Percentiles rank a stretch among this genome's conserved stretches.
Evolutionary conservation across 2,888 invertebrate species (phyloP).

Genomic region (Synergus gifuensis): DNA sequence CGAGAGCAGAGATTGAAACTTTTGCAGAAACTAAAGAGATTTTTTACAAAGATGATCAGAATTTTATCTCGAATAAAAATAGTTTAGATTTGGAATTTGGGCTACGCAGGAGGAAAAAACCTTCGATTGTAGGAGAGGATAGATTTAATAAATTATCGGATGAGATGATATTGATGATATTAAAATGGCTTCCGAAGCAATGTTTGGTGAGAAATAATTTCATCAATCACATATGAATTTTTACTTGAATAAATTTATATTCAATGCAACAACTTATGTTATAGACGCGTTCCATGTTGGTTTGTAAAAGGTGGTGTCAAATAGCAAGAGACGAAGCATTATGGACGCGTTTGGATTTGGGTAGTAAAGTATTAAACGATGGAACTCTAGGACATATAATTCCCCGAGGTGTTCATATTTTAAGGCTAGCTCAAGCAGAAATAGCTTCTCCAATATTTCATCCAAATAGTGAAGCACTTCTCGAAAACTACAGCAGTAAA

Average conservation of each 20-base stretch:
- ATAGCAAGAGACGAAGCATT: constrained; percentile 90
- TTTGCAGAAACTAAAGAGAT: constrained; percentile 65
- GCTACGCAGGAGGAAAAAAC: constrained; percentile 72
- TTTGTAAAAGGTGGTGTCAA: constrained; percentile 85
- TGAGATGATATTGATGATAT: constrained; percentile 90
- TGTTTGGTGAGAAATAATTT: constrained; percentile 84
- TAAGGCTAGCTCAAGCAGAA: constrained; percentile 89
- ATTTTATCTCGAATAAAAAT: constrained; percentile 69
- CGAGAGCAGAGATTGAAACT: constrained; percentile 67
- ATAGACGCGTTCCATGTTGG: constrained; percentile 78
- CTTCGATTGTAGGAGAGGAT: constrained; percentile 79
- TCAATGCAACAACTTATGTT: constrained; percentile 33
- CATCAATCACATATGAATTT: background rate
- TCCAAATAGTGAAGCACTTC: constrained; percentile 70
- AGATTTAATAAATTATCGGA: constrained; percentile 89
- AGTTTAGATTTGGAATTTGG: constrained; percentile 67
- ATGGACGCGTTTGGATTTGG: constrained; percentile 91
- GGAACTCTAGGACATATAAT: constrained; percentile 87
- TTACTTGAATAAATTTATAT: background rate
- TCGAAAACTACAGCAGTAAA: constrained; percentile 78
- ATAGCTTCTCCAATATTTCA: constrained; percentile 82
- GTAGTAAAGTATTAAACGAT: constrained; percentile 83
- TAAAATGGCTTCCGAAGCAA: constrained; percentile 90
- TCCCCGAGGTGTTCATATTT: constrained; percentile 87
- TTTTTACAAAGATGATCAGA: constrained; percentile 62